These are phyloP conservation scores for Dynastes hyllus DNA, from an alignment of 2,888 invertebrate genomes.

Conservation along the genomic window DNA sequence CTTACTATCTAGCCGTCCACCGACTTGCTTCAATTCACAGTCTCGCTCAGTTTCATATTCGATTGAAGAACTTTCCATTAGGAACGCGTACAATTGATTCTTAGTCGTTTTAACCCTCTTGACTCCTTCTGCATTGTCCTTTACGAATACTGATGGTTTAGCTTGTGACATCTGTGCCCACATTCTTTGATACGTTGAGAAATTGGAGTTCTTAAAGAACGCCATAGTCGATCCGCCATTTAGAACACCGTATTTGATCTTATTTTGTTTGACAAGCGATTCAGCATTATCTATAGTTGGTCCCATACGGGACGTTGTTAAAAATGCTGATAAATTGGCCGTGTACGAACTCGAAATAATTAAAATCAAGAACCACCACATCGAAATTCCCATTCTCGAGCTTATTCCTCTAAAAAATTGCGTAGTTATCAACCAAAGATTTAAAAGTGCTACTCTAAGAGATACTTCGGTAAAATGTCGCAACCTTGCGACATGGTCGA, in stretches of 20 bases:
- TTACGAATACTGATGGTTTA: slow-evolving; percentile 86
- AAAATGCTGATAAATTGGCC: slow-evolving; percentile 94
- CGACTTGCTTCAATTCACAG: slow-evolving; percentile 89
- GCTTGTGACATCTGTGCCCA: slow-evolving; percentile 82
- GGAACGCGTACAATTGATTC: slow-evolving; percentile 89
- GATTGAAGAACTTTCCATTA: slow-evolving; percentile 97
- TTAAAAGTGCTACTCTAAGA: not conserved
- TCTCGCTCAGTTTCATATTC: slow-evolving; percentile 92
- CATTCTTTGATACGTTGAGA: slow-evolving; percentile 59
- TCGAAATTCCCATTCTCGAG: slow-evolving; percentile 89
- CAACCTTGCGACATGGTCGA: slow-evolving; percentile 96
- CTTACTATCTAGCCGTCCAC: slow-evolving; percentile 88
- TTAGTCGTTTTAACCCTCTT: slow-evolving; percentile 86
- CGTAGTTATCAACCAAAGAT: not conserved
- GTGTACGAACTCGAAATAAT: slow-evolving; percentile 96
- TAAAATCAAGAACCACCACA: slow-evolving; percentile 96
- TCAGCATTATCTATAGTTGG: slow-evolving; percentile 92
- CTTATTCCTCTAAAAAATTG: slow-evolving; percentile 82
- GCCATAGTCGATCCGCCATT: slow-evolving; percentile 92
- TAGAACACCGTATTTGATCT: slow-evolving; percentile 95
- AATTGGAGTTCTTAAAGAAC: slow-evolving; percentile 79
- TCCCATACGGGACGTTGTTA: slow-evolving; percentile 91
- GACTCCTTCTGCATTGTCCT: slow-evolving; percentile 89
- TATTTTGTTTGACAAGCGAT: slow-evolving; percentile 92
- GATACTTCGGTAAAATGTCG: slow-evolving; percentile 91